phyloP scores from a whole-genome alignment of 2,797 vertebrate species.

The Pempheris klunzingeri region DNA sequence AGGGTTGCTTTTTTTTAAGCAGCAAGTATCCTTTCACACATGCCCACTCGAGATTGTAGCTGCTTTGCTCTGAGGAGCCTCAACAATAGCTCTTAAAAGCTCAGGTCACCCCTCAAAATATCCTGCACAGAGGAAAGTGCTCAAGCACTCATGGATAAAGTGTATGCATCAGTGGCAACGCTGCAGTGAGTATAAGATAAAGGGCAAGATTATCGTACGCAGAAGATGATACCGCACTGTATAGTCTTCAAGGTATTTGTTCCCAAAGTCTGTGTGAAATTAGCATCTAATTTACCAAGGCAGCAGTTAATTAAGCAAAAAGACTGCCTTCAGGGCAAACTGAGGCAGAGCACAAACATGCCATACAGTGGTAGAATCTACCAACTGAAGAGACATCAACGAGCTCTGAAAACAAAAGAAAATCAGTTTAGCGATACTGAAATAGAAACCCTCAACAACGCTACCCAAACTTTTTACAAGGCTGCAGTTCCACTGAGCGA shows the following conservation, averaged over 20 bases:
- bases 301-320: slow-evolving; percentile 51
- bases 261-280: slow-evolving; percentile 35
- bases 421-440: slow-evolving; percentile 16
- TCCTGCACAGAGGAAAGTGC: not conserved
- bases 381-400: slow-evolving; percentile 14
- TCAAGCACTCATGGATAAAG: not conserved
- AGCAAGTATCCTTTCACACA: not conserved
- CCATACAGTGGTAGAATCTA: slow-evolving; percentile 4
- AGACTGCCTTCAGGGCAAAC: slow-evolving; percentile 40
- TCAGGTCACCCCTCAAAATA: not conserved
- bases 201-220: not conserved
- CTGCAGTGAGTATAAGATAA: slow-evolving; percentile 4
- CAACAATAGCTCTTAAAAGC: not conserved
- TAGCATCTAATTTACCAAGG: slow-evolving; percentile 44
- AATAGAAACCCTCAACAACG: slow-evolving; percentile 37
- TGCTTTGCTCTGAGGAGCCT: slow-evolving; percentile 1
- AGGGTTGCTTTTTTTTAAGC: not conserved
- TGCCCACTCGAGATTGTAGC: not conserved
- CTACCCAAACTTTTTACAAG: slow-evolving; percentile 6
- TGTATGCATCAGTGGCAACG: not conserved
- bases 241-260: slow-evolving; percentile 21
- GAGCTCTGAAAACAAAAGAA: slow-evolving; percentile 20
- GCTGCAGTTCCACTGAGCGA: slow-evolving; percentile 16
- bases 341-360: slow-evolving; percentile 22
- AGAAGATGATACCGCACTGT: not conserved